A percentile compares a stretch with the other conserved stretches of the same genome.
These are phyloP conservation scores for Chromoteleia sp. DNA, from an alignment of 2,888 invertebrate species.

Conservation along the genomic window DNA sequence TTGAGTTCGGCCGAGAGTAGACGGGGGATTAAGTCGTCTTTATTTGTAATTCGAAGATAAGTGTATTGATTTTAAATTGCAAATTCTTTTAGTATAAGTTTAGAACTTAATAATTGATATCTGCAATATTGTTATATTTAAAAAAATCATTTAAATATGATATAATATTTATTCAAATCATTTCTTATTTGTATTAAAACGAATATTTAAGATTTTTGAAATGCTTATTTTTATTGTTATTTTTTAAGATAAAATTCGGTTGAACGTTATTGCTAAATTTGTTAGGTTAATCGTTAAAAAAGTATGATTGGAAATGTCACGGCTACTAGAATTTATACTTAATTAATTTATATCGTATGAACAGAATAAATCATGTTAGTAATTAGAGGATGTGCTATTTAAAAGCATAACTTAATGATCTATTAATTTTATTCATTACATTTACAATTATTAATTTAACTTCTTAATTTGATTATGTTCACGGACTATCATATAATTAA, in stretches of 20 bases:
- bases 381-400: background rate
- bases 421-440: slow-evolving; percentile 1
- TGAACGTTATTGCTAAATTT: slow-evolving; percentile 2
- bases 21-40: slow-evolving; percentile 35
- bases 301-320: background rate
- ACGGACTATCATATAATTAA: background rate
- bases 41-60: background rate
- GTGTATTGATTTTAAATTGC: too few relatives aligned
- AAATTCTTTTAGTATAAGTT: too few relatives aligned
- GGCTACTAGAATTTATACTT: background rate
- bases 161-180: slow-evolving; percentile 1
- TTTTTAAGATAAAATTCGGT: background rate
- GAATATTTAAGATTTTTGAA: background rate
- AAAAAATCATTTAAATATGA: background rate
- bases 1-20: background rate
- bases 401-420: slow-evolving; percentile 2
- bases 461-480: background rate
- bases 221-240: too few relatives aligned
- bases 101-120: too few relatives aligned
- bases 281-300: background rate
- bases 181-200: background rate
- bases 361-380: background rate
- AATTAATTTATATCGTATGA: background rate
- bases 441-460: background rate
- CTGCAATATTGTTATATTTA: background rate